Base-by-base conservation (phyloP, 2,113 vertebrate genomes). In the Connochaetes taurinus region DNA sequence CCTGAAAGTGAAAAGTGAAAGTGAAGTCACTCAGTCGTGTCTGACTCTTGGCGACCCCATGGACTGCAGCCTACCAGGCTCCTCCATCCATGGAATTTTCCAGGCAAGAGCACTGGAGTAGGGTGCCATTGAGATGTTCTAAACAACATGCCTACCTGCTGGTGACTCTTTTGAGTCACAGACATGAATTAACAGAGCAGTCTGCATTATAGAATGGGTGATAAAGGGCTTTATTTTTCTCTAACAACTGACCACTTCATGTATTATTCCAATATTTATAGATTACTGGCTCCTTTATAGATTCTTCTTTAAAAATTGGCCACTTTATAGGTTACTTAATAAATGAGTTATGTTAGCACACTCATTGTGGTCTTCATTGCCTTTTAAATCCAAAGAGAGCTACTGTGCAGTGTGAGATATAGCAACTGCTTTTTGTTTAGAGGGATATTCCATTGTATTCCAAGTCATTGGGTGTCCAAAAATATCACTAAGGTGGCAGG, bases 331-430 rank as follows among this genome's bases (percentile, higher is more conserved):
- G 19, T 47, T 67, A 36, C 2, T 71, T 78, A 84, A 53, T 16
- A 76, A 40, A 58, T 31, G 9, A 21, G 5, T 52, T 62, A 21
- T 43, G 40, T 92, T n/a, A 50, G 7, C 21, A 87, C 4, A 14
- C 6, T 74, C 40, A 60, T n/a, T 11, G 2, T 71, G 27, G 6
- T 7, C 45, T 36, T 25, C 7, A 47, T 19, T 62, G 58, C 4
- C 13, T 76, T 60, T 55, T 40, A 80, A 45, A 33, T 21, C 57
- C 57, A 53, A 36, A 92, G 52, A 43, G 8, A 31, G 1, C 60
- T 40, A 3, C 21, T 1, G 0, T 36, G 33, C 7, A 36, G 27
- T 13, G 19, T 55, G 53, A 78, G 31, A 27, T 27, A 3, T 3
- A 31, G 15, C 40, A n/a, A 55, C 19, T 16, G 0, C n/a, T 57